Evolutionary conservation across 1,140 invertebrate genomes (phyloP).

Genomic region (Drosophila kohkoa): DNA sequence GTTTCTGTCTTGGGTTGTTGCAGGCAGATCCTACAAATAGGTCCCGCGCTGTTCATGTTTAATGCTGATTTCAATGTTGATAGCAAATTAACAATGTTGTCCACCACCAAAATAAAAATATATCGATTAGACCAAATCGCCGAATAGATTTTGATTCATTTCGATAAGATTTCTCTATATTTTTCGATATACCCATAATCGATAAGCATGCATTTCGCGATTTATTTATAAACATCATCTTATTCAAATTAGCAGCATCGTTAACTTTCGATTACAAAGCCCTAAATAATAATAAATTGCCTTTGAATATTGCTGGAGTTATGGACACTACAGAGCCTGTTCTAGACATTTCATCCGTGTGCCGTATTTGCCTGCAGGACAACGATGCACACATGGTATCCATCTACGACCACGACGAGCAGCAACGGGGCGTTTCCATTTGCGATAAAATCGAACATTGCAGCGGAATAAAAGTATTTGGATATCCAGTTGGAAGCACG

Average conservation of each 20-base stretch:
- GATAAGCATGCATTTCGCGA: not conserved
- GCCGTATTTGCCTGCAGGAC: conserved; percentile 74
- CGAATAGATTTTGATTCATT: not conserved
- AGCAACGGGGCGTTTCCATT: conserved; percentile 34
- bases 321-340: conserved; percentile 33
- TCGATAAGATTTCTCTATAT: not conserved
- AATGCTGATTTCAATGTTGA: conserved; percentile 11
- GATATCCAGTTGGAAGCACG: too few relatives aligned
- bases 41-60: conserved; percentile 22
- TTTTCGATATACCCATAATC: conserved; percentile 14
- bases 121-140: conserved; percentile 23
- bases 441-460: conserved; percentile 76
- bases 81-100: conserved; percentile 5
- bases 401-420: conserved; percentile 63
- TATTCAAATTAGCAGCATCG: conserved; percentile 35
- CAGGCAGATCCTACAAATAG: conserved; percentile 66
- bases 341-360: conserved; percentile 55
- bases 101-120: too few relatives aligned
- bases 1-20: conserved; percentile 56
- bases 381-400: conserved; percentile 73
- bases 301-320: not conserved
- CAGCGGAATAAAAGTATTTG: conserved; percentile 56
- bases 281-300: not conserved
- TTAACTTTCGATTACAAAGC: not conserved
- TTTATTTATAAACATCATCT: conserved; percentile 16